Conservation (phyloP, 2,888 invertebrate genomes). For the Laspeyria flexula region DNA sequence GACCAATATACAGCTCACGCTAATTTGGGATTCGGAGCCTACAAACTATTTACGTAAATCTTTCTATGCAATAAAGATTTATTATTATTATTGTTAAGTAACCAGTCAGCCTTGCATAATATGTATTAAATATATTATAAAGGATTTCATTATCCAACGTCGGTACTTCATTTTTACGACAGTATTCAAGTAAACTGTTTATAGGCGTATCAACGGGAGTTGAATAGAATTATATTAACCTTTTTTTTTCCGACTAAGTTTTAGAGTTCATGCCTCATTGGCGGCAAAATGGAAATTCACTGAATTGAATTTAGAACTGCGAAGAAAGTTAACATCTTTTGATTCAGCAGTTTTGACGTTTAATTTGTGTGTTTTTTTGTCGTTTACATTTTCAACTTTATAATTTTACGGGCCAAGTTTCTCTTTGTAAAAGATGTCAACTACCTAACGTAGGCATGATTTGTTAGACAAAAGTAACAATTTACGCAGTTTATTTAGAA, state of each 20-base stretch:
- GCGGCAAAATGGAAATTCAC: conserved; percentile 30
- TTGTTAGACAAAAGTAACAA: too few relatives aligned
- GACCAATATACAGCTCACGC: too few relatives aligned
- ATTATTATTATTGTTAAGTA: conserved; percentile 21
- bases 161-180: conserved; percentile 45
- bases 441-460: too few relatives aligned
- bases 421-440: too few relatives aligned
- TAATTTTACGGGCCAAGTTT: too few relatives aligned
- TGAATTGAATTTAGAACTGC: conserved; percentile 18
- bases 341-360: neutral
- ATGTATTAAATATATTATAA: conserved; percentile 47
- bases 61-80: conserved; percentile 38
- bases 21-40: too few relatives aligned
- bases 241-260: conserved; percentile 41
- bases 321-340: conserved; percentile 3
- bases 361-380: neutral
- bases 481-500: too few relatives aligned
- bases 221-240: conserved; percentile 43
- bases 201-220: conserved; percentile 38
- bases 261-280: conserved; percentile 41
- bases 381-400: neutral
- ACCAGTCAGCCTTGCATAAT: conserved; percentile 31
- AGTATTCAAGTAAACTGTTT: conserved; percentile 46
- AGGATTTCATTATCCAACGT: conserved; percentile 40
- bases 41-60: too few relatives aligned